phyloP scores from a whole-genome alignment of 2,797 vertebrate genomes.

The Tachyglossus aculeatus region DNA sequence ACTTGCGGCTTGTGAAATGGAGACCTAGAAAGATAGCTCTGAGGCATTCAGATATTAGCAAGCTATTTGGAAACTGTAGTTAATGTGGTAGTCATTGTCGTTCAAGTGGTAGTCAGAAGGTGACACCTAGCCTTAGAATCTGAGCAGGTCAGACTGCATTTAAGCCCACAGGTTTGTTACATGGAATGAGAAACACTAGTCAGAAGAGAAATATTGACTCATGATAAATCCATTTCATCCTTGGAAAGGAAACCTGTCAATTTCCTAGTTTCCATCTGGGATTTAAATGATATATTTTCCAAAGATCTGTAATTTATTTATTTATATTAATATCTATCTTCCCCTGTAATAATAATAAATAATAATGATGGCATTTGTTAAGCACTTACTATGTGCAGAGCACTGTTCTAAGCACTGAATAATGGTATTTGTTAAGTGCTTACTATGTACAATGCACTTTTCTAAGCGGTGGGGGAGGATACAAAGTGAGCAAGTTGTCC shows the following conservation, averaged over 20 bases:
- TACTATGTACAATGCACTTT: too few species aligned
- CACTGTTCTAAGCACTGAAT: too few species aligned
- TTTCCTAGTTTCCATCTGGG: too few species aligned
- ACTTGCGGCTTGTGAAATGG: background rate
- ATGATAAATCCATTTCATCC: background rate
- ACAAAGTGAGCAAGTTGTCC: too few species aligned
- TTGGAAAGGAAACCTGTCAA: background rate
- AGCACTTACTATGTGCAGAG: too few species aligned
- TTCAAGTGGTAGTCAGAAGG: background rate
- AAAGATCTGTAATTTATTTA: too few species aligned
- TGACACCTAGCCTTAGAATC: background rate
- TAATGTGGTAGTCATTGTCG: background rate
- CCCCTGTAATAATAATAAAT: too few species aligned
- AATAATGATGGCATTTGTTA: too few species aligned
- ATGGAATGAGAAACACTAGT: background rate
- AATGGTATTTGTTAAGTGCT: too few species aligned
- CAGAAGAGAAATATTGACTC: background rate
- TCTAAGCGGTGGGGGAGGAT: too few species aligned
- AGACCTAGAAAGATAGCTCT: background rate
- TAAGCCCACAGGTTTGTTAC: background rate
- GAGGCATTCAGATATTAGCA: background rate
- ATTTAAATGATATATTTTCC: too few species aligned
- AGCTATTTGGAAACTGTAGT: background rate
- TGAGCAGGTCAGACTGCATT: background rate
- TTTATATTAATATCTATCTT: too few species aligned